Evolutionary conservation across 2,113 vertebrate genomes (phyloP), one percentile per base, ranked within the genome.

Genomic region (Myotis brandtii): DNA sequence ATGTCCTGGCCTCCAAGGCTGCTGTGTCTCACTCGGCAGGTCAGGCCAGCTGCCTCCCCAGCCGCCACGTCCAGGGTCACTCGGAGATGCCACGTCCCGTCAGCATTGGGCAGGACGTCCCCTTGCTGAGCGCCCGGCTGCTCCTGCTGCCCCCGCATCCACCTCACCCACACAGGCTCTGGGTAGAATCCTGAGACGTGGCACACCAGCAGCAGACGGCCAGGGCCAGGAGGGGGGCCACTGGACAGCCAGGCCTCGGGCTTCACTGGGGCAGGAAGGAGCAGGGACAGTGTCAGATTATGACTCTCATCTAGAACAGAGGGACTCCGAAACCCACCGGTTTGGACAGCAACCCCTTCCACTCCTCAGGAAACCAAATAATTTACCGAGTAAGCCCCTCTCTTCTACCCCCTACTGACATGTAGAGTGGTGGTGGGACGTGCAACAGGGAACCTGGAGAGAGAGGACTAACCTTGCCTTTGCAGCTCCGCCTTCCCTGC

Each of bases 181-280:
- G 93, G 86, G 25, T 95, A 52, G 54, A 96, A 96, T 34, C 91
- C 96, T 34, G 75, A 76, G 73, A 92, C 25, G 0, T 94, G 92
- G 32, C 94, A 96, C 6, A 89, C 66, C 13, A 96, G 73, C 67
- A 46, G n/a, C 50, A 92, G 14, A 18, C 0, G 67, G 6, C 67
- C 80, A 40, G 94, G 73, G 0, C 3, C 30, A 0, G 73, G 43
- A 43, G 18, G 48, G 18, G 85, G 43, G 0, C 73, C 86, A 25
- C 81, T 87, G 30, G 95, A 84, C 70, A 95, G 43, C 86, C 86
- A 95, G 52, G 66, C 86, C 13, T 95, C 11, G 0, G 82, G 86
- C 40, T 83, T 96, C 86, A 80, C 95, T 93, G 52, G 34, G 6
- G 10, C 21, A 85, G 11, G 5, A 73, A 80, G 9, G 5, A 4